Percentiles rank a stretch among this genome's conserved stretches.
phyloP scores from a whole-genome alignment of 2,797 vertebrate genomes.

The Knipowitschia caucasica region DNA sequence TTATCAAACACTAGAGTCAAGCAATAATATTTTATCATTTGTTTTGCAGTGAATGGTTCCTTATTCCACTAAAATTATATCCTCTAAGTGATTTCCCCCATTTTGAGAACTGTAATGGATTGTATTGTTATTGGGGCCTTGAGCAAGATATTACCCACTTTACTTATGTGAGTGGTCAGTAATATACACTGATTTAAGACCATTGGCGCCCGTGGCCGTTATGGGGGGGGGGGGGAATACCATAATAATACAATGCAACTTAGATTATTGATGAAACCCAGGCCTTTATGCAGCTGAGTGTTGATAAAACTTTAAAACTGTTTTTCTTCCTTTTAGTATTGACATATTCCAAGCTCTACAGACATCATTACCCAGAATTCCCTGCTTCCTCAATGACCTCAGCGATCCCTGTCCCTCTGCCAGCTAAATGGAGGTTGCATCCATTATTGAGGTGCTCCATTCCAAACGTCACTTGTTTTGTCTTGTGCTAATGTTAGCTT shows the following conservation, averaged over 20 bases:
- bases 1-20: no score
- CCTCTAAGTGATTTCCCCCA: background rate
- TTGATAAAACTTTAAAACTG: no score
- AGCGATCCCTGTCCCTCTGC: slow-evolving; percentile 62
- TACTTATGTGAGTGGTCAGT: background rate
- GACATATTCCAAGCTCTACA: slow-evolving; percentile 56
- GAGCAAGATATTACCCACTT: background rate
- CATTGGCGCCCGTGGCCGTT: no score
- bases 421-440: slow-evolving; percentile 78
- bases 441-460: slow-evolving; percentile 77
- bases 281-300: no score
- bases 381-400: slow-evolving; percentile 67
- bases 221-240: no score
- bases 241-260: background rate
- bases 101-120: background rate
- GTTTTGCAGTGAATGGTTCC: no score
- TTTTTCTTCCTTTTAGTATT: slow-evolving; percentile 29
- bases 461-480: slow-evolving; percentile 75
- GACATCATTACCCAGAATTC: slow-evolving; percentile 71
- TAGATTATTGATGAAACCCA: no score
- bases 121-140: background rate
- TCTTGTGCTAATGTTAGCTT: slow-evolving; percentile 66
- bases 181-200: no score
- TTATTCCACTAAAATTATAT: no score
- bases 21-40: no score